phyloP scores from a whole-genome alignment of 1,140 invertebrate species.

The Hydropsyche tenuis region DNA sequence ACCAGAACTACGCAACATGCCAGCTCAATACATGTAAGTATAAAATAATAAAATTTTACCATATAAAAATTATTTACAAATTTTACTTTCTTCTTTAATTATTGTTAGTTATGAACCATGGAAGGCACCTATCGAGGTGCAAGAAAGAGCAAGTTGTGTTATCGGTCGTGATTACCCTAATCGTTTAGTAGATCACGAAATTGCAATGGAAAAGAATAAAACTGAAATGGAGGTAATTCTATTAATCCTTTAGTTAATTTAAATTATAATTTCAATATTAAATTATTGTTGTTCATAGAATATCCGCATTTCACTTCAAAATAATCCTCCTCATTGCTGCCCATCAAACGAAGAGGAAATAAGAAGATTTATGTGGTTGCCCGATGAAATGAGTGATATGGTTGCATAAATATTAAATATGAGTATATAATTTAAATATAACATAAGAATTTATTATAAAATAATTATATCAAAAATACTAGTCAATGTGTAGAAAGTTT shows the following conservation, averaged over 20 bases:
- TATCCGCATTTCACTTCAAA: constrained; percentile 56
- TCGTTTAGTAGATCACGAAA: constrained; percentile 70
- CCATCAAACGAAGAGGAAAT: constrained; percentile 69
- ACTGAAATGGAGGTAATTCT: constrained; percentile 60
- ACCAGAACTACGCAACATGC: constrained; percentile 71
- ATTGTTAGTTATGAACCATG: constrained; percentile 77
- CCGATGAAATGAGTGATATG: constrained; percentile 52
- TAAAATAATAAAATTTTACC: neutral
- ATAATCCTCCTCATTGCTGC: constrained; percentile 66
- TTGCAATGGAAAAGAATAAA: constrained; percentile 65
- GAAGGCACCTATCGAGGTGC: constrained; percentile 73
- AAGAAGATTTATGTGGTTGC: constrained; percentile 69
- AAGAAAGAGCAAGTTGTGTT: constrained; percentile 70
- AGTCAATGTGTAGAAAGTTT: no score
- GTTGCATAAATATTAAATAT: constrained; percentile 18
- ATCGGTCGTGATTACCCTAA: constrained; percentile 76
- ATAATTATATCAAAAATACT: no score
- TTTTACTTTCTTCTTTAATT: constrained; percentile 8
- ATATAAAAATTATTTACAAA: constrained; percentile 1
- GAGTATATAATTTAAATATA: no score
- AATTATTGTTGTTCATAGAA: no score
- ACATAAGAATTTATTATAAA: no score
- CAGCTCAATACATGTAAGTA: constrained; percentile 70
- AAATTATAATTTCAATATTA: neutral
- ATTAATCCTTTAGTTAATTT: neutral